Conservation (phyloP, 2,797 vertebrate species). For the Squalus acanthias region DNA sequence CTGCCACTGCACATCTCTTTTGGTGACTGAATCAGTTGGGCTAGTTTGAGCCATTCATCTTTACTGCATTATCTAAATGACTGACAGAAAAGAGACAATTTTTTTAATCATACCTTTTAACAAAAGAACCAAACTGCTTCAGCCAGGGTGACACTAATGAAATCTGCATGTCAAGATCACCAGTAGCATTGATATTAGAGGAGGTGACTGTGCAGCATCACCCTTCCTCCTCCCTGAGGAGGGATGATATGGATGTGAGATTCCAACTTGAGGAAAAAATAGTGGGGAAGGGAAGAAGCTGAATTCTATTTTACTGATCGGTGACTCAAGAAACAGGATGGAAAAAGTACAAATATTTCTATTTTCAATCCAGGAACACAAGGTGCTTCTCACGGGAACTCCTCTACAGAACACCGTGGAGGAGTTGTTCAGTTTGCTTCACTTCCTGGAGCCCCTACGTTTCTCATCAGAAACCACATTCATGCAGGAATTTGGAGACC, state of each 20-base stretch:
- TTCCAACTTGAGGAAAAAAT: neutral
- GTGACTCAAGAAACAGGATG: neutral
- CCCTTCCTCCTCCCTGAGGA: neutral
- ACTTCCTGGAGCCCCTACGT: slow-evolving; percentile 87
- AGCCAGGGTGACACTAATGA: neutral
- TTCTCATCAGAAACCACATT: slow-evolving; percentile 93
- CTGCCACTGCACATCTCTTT: neutral
- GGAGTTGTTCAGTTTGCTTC: slow-evolving; percentile 93
- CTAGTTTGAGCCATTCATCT: neutral
- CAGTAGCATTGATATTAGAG: neutral
- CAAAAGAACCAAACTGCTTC: neutral
- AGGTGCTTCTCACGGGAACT: slow-evolving; percentile 93
- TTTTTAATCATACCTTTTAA: neutral
- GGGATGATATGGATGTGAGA: neutral
- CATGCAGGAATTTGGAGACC: slow-evolving; percentile 97
- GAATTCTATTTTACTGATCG: neutral
- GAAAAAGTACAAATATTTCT: neutral
- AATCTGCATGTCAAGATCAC: neutral
- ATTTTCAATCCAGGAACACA: slow-evolving; percentile 74
- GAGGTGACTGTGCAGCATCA: neutral
- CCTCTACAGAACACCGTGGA: slow-evolving; percentile 98
- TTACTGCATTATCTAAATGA: neutral
- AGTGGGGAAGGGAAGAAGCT: neutral
- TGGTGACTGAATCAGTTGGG: neutral
- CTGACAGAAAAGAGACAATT: neutral